These are phyloP conservation scores for Pelobates fuscus DNA, from an alignment of 2,113 vertebrate species.

Conservation along the genomic window DNA sequence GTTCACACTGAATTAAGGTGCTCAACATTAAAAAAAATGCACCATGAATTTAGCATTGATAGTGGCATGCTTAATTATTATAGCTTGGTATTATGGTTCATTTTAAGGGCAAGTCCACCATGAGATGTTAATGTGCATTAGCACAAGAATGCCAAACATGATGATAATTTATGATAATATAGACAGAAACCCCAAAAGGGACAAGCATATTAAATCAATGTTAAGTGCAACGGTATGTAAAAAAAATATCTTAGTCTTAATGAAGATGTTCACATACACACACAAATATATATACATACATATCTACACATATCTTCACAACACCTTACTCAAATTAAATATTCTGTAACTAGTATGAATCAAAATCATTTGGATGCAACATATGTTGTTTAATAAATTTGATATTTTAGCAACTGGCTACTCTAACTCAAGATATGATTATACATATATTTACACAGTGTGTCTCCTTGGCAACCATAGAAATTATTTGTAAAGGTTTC, in stretches of 20 bases:
- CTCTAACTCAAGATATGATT: too few relatives aligned
- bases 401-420: too few relatives aligned
- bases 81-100: constrained; percentile 41
- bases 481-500: neutral
- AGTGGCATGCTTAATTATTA: constrained; percentile 43
- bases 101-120: constrained; percentile 41
- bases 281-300: too few relatives aligned
- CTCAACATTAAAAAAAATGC: constrained; percentile 24
- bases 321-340: constrained; percentile 7
- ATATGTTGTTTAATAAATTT: neutral
- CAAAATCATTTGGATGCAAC: constrained; percentile 17
- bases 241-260: constrained; percentile 36
- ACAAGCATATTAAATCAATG: constrained; percentile 44
- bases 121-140: constrained; percentile 47
- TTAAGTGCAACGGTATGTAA: constrained; percentile 46
- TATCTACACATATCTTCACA: too few relatives aligned
- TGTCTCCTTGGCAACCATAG: neutral
- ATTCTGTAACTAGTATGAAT: constrained; percentile 26
- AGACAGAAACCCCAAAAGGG: constrained; percentile 46
- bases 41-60: constrained; percentile 36
- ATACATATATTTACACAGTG: too few relatives aligned
- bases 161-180: constrained; percentile 46
- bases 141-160: constrained; percentile 43
- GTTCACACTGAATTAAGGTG: constrained; percentile 33
- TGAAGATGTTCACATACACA: constrained; percentile 11